Conservation (phyloP, 2,888 invertebrate genomes). For the Apomyelois bistriatella region DNA sequence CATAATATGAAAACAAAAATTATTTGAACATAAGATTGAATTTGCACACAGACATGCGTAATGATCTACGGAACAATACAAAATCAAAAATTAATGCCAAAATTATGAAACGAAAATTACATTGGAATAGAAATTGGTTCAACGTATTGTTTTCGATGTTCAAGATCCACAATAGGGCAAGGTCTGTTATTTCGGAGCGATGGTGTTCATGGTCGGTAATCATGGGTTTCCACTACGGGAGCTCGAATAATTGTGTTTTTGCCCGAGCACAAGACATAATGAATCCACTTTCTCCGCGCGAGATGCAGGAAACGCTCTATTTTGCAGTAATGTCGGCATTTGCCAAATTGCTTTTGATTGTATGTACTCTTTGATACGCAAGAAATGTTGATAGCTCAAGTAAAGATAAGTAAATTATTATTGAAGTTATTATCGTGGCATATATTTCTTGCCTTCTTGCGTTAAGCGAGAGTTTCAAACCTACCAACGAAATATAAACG, state of each 20-base stretch:
- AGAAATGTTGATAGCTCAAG: too few relatives aligned
- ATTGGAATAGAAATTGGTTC: neutral
- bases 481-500: too few relatives aligned
- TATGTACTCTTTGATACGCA: neutral
- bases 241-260: neutral
- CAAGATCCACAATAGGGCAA: neutral
- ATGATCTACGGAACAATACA: neutral
- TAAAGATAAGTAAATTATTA: too few relatives aligned
- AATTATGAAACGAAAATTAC: neutral
- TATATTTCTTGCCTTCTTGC: too few relatives aligned
- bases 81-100: neutral
- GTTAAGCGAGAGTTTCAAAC: too few relatives aligned
- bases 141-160: neutral
- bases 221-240: neutral
- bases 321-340: neutral
- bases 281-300: neutral
- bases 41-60: neutral
- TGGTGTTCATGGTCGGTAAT: neutral
- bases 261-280: constrained; percentile 1
- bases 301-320: constrained; percentile 8
- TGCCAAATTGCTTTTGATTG: neutral
- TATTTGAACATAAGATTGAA: neutral
- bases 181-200: neutral
- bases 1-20: neutral
- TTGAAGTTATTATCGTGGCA: too few relatives aligned